Conservation (phyloP, 2,888 invertebrate species). For the Eupithecia tripunctaria region DNA sequence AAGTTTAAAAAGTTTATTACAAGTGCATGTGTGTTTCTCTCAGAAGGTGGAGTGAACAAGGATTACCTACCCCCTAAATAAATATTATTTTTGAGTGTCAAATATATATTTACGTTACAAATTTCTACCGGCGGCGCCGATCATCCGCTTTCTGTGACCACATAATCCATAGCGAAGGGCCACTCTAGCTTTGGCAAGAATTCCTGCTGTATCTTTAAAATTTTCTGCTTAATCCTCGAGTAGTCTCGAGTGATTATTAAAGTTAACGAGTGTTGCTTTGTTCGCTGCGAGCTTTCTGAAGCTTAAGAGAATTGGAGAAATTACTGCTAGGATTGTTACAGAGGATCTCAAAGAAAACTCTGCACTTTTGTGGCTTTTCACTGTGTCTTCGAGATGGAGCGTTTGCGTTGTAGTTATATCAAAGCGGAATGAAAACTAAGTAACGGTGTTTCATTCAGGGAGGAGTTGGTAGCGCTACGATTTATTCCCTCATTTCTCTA, state of each 20-base stretch:
- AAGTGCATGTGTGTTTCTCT: too few relatives aligned
- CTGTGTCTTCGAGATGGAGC: not conserved
- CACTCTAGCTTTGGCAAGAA: slow-evolving; percentile 78
- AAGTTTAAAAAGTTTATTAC: too few relatives aligned
- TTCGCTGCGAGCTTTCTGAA: slow-evolving; percentile 34
- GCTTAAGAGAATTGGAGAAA: slow-evolving; percentile 32
- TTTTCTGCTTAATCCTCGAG: slow-evolving; percentile 73
- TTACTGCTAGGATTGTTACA: slow-evolving; percentile 22
- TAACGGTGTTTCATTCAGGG: not conserved
- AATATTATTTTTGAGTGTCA: too few relatives aligned
- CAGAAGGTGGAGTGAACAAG: too few relatives aligned
- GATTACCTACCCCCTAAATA: too few relatives aligned
- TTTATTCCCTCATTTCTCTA: not conserved
- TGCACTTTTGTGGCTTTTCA: slow-evolving; percentile 10
- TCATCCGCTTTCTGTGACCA: slow-evolving; percentile 8
- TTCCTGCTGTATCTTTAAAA: slow-evolving; percentile 78
- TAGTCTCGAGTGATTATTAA: slow-evolving; percentile 75
- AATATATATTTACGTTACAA: too few relatives aligned
- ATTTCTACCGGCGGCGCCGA: not conserved
- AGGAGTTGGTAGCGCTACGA: not conserved
- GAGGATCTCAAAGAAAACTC: slow-evolving; percentile 17
- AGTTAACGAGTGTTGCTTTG: slow-evolving; percentile 66
- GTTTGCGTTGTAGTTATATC: not conserved
- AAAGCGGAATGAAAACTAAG: not conserved
- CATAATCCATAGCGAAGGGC: slow-evolving; percentile 55